Evolutionary conservation across 2,888 invertebrate genomes (phyloP), one percentile per base, ranked within the genome.

Genomic region (Ashinkailepas kermadecensis): DNA sequence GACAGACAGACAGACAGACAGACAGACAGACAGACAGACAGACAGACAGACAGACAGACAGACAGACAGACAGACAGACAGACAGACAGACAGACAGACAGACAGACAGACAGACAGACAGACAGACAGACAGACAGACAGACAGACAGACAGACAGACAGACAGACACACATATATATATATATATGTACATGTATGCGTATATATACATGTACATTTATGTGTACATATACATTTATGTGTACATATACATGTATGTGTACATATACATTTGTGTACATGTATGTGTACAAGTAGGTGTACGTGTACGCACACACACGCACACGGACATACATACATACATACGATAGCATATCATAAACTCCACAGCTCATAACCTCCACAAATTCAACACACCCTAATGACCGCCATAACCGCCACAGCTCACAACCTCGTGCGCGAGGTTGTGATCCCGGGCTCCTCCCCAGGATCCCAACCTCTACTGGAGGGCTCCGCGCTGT

Each of bases 101-200:
- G 6, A 62, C n/a, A 80, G 15, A 80, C 39, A 21, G 15, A 80
- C 39, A 58, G 15, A 80, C 15, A 82, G 62, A 82, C 67, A 82
- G 64, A 81, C 59, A 81, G 54, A 79, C 80, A 78, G 78, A 79
- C 56, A 80, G 54, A 81, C 70, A 67, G 64, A 82, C n/a, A 78
- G 10, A 78, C n/a, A 78, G 10, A 78, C n/a, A 78, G 10, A 78
- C n/a, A 78, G 10, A 78, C n/a, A 78, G 10, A 78, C 12, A 78
- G 10, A 78, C n/a, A 78, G 10, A 78, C n/a, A 78, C n/a, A 78
- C n/a, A 78, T 25, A 78, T 25, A 78, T 25, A 78, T 25, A 78
- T 25, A 78, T 25, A 78, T 11, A 78, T 25, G 25, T 25, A 78
- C n/a, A 78, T 25, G 25, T 25, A 78, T 25, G 9, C n/a, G 25